These are phyloP conservation scores for Petaurus breviceps DNA, from an alignment of 2,113 vertebrate species.

Conservation along the genomic window DNA sequence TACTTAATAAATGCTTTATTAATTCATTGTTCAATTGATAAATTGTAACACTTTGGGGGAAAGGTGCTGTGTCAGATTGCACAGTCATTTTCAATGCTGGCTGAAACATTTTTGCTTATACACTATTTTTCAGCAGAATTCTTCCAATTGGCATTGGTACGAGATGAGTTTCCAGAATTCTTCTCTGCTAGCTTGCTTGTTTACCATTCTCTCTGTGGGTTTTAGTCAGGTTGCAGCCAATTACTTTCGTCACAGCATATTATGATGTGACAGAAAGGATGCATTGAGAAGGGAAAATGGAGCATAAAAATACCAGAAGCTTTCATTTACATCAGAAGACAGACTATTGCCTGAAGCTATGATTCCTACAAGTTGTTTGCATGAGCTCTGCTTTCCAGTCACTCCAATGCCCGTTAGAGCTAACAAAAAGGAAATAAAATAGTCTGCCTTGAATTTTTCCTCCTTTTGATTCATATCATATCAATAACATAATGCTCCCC, in stretches of 20 bases:
- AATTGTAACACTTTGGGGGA: neutral
- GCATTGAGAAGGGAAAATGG: conserved; percentile 8
- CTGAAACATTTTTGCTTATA: neutral
- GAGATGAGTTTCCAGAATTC: conserved; percentile 12
- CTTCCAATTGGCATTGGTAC: neutral
- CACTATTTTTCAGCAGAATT: neutral
- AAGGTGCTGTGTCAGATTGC: neutral
- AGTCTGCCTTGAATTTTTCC: neutral
- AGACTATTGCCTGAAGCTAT: neutral
- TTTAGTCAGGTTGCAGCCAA: neutral
- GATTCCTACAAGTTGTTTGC: conserved; percentile 1
- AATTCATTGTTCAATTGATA: neutral
- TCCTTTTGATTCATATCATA: conserved; percentile 20
- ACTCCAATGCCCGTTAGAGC: conserved; percentile 16
- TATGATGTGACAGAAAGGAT: conserved; percentile 5
- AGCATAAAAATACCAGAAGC: conserved; percentile 47
- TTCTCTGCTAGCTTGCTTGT: neutral
- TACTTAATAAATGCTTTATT: neutral
- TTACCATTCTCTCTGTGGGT: neutral
- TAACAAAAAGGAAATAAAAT: conserved; percentile 10
- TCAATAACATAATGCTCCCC: conserved; percentile 23
- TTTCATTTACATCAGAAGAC: neutral
- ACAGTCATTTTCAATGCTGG: neutral
- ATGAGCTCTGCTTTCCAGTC: neutral
- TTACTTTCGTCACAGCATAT: conserved; percentile 4